Conservation (phyloP, 1,140 invertebrate species). For the Teleogryllus occipitalis region DNA sequence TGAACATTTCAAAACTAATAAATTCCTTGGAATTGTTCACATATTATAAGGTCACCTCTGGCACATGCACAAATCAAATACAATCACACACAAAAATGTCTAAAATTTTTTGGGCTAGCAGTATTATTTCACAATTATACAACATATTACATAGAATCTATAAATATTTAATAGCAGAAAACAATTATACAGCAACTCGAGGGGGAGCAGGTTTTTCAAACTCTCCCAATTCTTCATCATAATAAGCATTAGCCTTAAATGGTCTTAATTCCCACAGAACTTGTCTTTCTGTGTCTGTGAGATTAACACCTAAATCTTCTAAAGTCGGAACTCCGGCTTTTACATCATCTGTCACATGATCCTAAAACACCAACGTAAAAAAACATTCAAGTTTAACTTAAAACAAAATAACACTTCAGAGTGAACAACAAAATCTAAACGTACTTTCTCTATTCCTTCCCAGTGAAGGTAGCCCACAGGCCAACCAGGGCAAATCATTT, state of each 20-base stretch:
- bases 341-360: constrained; percentile 16
- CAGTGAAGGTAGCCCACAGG: constrained; percentile 59
- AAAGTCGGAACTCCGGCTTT: constrained; percentile 58
- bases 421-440: constrained; percentile 19
- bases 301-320: constrained; percentile 75
- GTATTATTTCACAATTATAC: too few relatives aligned
- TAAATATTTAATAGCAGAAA: too few relatives aligned
- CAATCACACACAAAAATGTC: too few relatives aligned
- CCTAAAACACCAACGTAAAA: background rate
- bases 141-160: too few relatives aligned
- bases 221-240: constrained; percentile 66
- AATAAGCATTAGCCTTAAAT: constrained; percentile 54
- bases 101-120: too few relatives aligned
- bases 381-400: background rate
- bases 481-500: constrained; percentile 48
- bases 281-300: constrained; percentile 66
- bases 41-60: too few relatives aligned
- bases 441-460: constrained; percentile 74
- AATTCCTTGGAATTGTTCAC: too few relatives aligned
- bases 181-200: background rate
- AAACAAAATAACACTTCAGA: background rate
- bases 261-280: constrained; percentile 67
- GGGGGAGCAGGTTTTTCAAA: constrained; percentile 57
- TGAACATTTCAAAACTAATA: too few relatives aligned
- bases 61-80: too few relatives aligned